Evolutionary conservation across 2,113 vertebrate species (phyloP).

Genomic region (Ctenomys sociabilis): DNA sequence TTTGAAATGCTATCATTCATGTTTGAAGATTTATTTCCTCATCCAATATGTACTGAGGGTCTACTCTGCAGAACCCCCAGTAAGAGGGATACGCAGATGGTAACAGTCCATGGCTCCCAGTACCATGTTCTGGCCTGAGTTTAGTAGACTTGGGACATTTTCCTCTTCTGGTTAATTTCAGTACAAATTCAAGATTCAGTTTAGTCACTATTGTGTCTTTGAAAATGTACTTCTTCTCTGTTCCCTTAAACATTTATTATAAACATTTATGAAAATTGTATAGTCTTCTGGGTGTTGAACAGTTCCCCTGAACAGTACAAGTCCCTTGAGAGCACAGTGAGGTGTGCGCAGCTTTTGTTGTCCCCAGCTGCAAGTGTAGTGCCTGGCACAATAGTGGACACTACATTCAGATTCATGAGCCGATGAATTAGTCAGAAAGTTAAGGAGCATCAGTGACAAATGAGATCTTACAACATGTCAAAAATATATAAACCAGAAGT

Average conservation of each 20-base stretch:
- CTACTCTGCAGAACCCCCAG: background rate
- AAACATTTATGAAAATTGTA: constrained; percentile 2
- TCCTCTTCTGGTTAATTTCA: background rate
- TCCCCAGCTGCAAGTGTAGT: background rate
- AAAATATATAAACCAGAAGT: constrained; percentile 4
- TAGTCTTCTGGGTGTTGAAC: background rate
- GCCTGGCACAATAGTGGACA: background rate
- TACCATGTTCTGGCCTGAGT: background rate
- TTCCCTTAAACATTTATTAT: background rate
- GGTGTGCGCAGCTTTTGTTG: background rate
- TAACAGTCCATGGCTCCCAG: background rate
- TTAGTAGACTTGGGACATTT: background rate
- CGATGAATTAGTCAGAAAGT: constrained; percentile 10
- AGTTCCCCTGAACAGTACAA: background rate
- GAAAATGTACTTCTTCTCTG: background rate
- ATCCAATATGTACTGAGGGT: background rate
- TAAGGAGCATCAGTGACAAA: background rate
- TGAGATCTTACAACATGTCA: background rate
- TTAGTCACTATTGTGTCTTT: background rate
- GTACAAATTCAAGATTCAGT: background rate
- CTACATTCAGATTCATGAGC: constrained; percentile 6
- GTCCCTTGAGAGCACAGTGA: background rate
- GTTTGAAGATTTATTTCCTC: background rate
- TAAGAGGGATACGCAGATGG: background rate
- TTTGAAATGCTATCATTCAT: background rate